These are phyloP conservation scores for Tupiocoris notatus DNA, from an alignment of 2,888 invertebrate genomes.

Conservation along the genomic window DNA sequence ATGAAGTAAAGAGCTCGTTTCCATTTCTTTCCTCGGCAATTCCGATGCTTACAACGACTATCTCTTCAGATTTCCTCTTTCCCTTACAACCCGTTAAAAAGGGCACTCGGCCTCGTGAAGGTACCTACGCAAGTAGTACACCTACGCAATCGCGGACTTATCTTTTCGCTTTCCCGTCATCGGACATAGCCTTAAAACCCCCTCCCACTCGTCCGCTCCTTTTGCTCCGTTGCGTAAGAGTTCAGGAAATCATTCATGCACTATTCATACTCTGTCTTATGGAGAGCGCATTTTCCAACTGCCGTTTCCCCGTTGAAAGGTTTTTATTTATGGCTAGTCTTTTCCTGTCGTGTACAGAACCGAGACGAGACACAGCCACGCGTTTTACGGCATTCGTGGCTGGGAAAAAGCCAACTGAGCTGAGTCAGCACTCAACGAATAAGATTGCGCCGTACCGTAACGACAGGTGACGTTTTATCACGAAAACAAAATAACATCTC, in stretches of 20 bases:
- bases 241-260: slow-evolving; percentile 26
- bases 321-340: not conserved
- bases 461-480: not conserved
- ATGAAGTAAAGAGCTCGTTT: not conserved
- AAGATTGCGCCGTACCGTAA: not conserved
- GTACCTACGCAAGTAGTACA: not conserved
- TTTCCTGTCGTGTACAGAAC: not conserved
- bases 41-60: too few relatives aligned
- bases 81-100: not conserved
- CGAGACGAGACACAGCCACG: not conserved
- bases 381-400: not conserved
- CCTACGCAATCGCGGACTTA: not conserved
- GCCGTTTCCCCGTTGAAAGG: not conserved
- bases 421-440: not conserved
- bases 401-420: not conserved
- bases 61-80: not conserved
- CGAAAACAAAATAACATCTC: not conserved
- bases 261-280: slow-evolving; percentile 16
- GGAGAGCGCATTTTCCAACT: not conserved
- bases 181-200: not conserved
- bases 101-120: not conserved
- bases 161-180: not conserved
- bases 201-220: not conserved
- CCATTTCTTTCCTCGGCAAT: not conserved
- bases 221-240: not conserved